Conservation (phyloP, 1,140 invertebrate species). For the Nasonia longicornis region DNA sequence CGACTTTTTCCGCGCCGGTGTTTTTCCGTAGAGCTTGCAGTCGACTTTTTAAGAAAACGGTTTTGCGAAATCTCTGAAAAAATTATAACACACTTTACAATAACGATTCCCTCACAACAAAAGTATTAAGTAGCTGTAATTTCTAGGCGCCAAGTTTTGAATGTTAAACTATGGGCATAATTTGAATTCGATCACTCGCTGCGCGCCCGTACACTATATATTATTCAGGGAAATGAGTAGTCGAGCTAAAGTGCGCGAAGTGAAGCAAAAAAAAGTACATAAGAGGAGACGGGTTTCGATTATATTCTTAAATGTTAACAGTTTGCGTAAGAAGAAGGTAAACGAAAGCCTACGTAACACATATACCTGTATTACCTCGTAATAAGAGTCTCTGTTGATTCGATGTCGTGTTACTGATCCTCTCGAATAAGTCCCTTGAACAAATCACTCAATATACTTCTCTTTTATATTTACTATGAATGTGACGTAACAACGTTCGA, state of each 20-base stretch:
- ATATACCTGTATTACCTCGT: slow-evolving; percentile 49
- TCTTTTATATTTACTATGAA: slow-evolving; percentile 49
- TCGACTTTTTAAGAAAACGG: not conserved
- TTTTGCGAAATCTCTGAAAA: not conserved
- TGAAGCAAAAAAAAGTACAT: not conserved
- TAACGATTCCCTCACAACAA: slow-evolving; percentile 1
- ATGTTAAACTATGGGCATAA: slow-evolving; percentile 27
- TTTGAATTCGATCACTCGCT: not conserved
- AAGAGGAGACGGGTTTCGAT: not conserved
- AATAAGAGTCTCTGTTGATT: slow-evolving; percentile 56
- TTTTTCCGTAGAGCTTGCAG: not conserved
- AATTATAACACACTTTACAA: not conserved
- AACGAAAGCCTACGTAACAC: not conserved
- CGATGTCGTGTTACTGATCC: slow-evolving; percentile 55
- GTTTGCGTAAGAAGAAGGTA: not conserved
- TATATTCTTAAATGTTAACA: slow-evolving; percentile 1
- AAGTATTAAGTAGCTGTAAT: slow-evolving; percentile 5
- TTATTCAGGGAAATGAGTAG: slow-evolving; percentile 1
- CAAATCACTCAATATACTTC: slow-evolving; percentile 49
- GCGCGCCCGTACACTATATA: too few relatives aligned
- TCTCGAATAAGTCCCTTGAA: slow-evolving; percentile 43
- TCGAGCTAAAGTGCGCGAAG: not conserved
- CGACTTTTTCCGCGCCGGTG: slow-evolving; percentile 7
- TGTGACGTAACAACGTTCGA: slow-evolving; percentile 60
- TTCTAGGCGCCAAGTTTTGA: not conserved